These are phyloP conservation scores for Pelosia muscerda DNA, from an alignment of 2,888 invertebrate species.

Conservation along the genomic window DNA sequence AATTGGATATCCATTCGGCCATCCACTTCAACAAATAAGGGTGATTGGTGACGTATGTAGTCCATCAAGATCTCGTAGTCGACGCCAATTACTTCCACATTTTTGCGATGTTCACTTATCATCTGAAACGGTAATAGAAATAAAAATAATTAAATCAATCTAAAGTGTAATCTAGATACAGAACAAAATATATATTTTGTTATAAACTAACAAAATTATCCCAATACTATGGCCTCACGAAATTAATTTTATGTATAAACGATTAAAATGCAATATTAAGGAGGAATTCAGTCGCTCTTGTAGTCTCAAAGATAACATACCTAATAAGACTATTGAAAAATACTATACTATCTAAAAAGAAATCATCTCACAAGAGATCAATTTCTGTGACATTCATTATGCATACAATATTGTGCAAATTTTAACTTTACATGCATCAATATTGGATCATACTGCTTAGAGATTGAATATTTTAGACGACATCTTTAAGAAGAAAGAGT, in stretches of 20 bases:
- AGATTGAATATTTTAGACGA: neutral
- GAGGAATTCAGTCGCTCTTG: neutral
- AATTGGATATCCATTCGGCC: conserved; percentile 72
- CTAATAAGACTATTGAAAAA: neutral
- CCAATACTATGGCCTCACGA: neutral
- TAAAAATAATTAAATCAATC: neutral
- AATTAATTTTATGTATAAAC: neutral
- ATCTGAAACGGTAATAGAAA: conserved; percentile 67
- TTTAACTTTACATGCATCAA: conserved; percentile 41
- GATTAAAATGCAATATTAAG: neutral
- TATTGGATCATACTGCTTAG: conserved; percentile 10
- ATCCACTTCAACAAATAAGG: conserved; percentile 69
- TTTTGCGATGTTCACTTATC: conserved; percentile 74
- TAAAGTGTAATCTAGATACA: too few species aligned
- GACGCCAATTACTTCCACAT: conserved; percentile 70
- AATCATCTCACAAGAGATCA: conserved; percentile 22
- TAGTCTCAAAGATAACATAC: neutral
- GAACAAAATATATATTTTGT: too few species aligned
- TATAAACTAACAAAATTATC: conserved; percentile 13
- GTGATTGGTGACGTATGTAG: conserved; percentile 67
- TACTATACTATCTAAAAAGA: conserved; percentile 8
- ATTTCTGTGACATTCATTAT: conserved; percentile 57
- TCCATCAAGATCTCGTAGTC: conserved; percentile 73
- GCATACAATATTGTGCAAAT: conserved; percentile 72
- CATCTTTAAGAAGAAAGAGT: too few species aligned